Base-by-base conservation (phyloP, 2,888 invertebrate species). In the Agrotis exclamationis region DNA sequence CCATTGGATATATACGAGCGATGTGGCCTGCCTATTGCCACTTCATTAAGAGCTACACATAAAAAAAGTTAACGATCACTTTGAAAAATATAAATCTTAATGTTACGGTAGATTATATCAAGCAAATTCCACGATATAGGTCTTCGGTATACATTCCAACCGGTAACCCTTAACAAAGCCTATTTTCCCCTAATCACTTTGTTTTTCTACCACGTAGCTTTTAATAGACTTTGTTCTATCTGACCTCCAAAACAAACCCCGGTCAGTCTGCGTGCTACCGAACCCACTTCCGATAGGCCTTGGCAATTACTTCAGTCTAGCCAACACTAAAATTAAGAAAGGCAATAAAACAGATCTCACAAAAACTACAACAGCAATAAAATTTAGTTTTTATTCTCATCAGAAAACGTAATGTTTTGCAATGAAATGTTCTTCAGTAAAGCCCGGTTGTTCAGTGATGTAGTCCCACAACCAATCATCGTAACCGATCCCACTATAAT, bases 381-480 rank as follows among this genome's bases (percentile, higher is more conserved):
- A 20, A 70, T 50, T 24, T 63, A 18, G 16, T 79, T 57, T 56
- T 54, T 56, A 66, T 24, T 48, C 18, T 14, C 14, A 56, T 47
- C 51, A 66, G 53, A 65, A 80, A 50, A 50, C 24, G 48, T 39
- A 20, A 54, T 54, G 16, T 11, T 24, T 22, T 22, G 54, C 28
- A 54, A 82, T 69, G 60, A 69, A 74, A 58, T 13, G 16, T 39
- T 39, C 18, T 64, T 47, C 39, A 45, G 13, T 11, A 62, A 53
- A 80, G 70, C 54, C 56, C 18, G 28, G 67, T 64, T 70, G 48
- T 53, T 33, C 22, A 14, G 28, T 70, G 75, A 83, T 75, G 67
- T 80, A 70, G 65, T 60, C 9, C 6, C 13, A 39, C 54, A 68
- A 67, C 76, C 80, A 83, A 80, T 80, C 75, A 80, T 80, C 83